A percentile compares a stretch with the other conserved stretches of the same genome.
Conservation (phyloP, 2,113 vertebrate species). For the Apistogramma diplotaenia region DNA sequence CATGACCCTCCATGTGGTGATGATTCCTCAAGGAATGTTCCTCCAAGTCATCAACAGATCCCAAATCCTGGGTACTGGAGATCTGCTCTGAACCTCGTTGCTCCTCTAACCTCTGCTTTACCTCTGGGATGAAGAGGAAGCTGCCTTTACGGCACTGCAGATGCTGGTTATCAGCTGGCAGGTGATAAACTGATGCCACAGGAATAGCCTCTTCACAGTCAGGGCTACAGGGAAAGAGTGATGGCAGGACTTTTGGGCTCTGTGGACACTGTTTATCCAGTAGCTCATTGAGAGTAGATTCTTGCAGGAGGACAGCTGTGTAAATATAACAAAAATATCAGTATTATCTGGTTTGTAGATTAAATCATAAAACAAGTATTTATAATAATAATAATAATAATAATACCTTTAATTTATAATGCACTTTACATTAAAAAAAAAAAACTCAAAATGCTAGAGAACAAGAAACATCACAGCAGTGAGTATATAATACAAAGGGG, state of each 20-base stretch:
- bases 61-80: constrained; percentile 3
- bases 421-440: no score
- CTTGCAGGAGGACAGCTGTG: constrained; percentile 83
- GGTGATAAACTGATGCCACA: not conserved
- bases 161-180: not conserved
- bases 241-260: not conserved
- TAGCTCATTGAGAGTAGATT: constrained; percentile 73
- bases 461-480: no score
- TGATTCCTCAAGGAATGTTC: constrained; percentile 27
- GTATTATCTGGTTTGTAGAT: not conserved
- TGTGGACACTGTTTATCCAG: constrained; percentile 30
- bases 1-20: constrained; percentile 68
- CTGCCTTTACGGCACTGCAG: constrained; percentile 37
- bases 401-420: no score
- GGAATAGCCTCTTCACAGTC: not conserved
- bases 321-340: not conserved
- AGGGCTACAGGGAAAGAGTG: not conserved
- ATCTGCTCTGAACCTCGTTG: constrained; percentile 51
- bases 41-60: not conserved
- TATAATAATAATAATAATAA: no score
- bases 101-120: constrained; percentile 31
- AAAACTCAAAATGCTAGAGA: no score
- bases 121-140: constrained; percentile 7
- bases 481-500: no score
- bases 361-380: not conserved